Evolutionary conservation across 1,140 invertebrate species (phyloP), one percentile per base, ranked within the genome.

Genomic region (Temnothorax curvispinosus): DNA sequence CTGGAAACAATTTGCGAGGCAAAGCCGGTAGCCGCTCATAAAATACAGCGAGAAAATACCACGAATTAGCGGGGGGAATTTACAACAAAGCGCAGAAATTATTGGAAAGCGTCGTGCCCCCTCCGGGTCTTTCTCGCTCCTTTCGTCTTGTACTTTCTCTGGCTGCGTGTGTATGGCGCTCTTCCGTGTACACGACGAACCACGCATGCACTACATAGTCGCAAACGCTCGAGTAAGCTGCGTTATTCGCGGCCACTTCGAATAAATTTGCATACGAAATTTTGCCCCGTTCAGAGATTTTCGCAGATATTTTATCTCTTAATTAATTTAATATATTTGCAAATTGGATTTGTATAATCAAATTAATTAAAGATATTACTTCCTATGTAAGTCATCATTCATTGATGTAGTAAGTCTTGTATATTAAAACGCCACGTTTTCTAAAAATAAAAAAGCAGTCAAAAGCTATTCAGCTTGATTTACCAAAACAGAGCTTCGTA

Each of bases 31-130:
- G 84, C 84, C 62, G 84, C 74, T 78, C 75, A 78, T 86, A 86
- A 86, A 86, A 86, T 86, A 86, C 84, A 78, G 50, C 50, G 75
- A 80, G 84, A 78, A 86, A 86, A 86, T 86, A 80, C 84, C 84
- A 47, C 84, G 74, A 80, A 78, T 86, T 78, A 67, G 64, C 62
- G 58, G 35, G 58, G 60, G 38, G 50, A 80, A 78, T 86, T 86
- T 67, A 78, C 75, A 78, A 86, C 84, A 86, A 80, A 80, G 84
- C 76, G 74, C 62, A 67, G 84, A 86, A 86, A 86, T 86, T 86
- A 86, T 78, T 86, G 84, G 84, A 86, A 86, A 86, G 78, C 74
- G 78, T 69, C 54, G 35, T 72, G 32, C n/a, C 56, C 44, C 32
- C 44, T 7, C 4, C 62, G 3, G 11, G 4, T 87, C 65, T 87